Conservation (phyloP, 53 echinoderm and acorn worm species). For the Paelopatides confundens region DNA sequence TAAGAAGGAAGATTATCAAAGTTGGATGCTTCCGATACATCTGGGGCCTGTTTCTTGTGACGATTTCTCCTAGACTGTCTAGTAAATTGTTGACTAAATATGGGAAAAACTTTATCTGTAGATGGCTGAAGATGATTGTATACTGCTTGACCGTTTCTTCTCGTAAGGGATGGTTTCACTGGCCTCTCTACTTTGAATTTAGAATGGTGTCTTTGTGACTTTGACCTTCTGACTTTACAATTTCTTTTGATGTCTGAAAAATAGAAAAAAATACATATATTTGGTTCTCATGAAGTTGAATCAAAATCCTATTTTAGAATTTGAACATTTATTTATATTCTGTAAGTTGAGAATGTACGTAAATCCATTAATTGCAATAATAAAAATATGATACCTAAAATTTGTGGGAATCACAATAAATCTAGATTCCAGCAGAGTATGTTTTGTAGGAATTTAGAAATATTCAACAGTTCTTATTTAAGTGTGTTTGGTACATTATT, state of each 20-base stretch:
- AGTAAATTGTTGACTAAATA: constrained; percentile 4
- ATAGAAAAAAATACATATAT: neutral
- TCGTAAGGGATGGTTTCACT: neutral
- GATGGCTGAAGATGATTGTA: neutral
- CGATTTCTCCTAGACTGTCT: neutral
- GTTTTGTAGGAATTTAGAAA: no score
- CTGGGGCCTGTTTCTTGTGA: neutral
- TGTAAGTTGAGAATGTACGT: no score
- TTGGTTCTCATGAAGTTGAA: no score
- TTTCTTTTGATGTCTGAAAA: neutral
- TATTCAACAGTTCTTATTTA: no score
- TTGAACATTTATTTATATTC: no score
- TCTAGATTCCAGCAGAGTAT: no score
- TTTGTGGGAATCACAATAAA: no score
- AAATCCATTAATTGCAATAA: no score
- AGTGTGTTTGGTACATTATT: no score
- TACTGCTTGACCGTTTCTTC: neutral
- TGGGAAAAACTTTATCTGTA: constrained; percentile 13
- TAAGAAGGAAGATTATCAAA: constrained; percentile 11
- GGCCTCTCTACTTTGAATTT: neutral
- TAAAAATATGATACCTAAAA: no score
- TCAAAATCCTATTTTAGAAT: no score
- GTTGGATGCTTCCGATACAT: neutral
- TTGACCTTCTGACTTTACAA: neutral
- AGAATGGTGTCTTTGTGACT: neutral